phyloP scores from a whole-genome alignment of 2,888 invertebrate species.

The Cerceris ruficornis region DNA sequence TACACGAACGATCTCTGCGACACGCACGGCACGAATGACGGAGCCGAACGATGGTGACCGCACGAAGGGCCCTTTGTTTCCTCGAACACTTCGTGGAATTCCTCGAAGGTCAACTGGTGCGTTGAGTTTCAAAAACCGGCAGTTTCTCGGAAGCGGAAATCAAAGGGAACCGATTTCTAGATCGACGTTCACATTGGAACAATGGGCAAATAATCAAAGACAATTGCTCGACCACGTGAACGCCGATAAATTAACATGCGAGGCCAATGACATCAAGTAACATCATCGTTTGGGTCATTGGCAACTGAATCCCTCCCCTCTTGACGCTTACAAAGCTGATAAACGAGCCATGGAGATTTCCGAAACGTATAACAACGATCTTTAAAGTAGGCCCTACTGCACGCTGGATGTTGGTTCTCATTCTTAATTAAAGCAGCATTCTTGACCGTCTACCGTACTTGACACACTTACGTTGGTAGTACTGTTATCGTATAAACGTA shows the following conservation, averaged over 20 bases:
- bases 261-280: conserved; percentile 77
- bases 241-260: conserved; percentile 69
- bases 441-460: conserved; percentile 35
- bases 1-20: conserved; percentile 40
- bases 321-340: conserved; percentile 21
- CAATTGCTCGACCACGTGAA: conserved; percentile 56
- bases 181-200: conserved; percentile 20
- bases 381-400: not conserved
- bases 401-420: conserved; percentile 2
- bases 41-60: conserved; percentile 50
- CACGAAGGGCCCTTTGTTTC: conserved; percentile 62
- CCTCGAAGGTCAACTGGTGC: conserved; percentile 65
- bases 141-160: conserved; percentile 51
- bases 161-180: conserved; percentile 40
- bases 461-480: conserved; percentile 54
- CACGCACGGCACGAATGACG: conserved; percentile 61
- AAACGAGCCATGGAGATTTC: conserved; percentile 33
- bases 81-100: conserved; percentile 67
- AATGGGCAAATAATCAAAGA: conserved; percentile 5
- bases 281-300: conserved; percentile 65
- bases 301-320: conserved; percentile 33
- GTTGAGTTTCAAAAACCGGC: conserved; percentile 51
- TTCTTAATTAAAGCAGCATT: conserved; percentile 33
- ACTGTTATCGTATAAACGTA: conserved; percentile 41
- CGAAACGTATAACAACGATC: conserved; percentile 23